phyloP scores from a whole-genome alignment of 1,140 invertebrate species.

The Sitobion miscanthi region DNA sequence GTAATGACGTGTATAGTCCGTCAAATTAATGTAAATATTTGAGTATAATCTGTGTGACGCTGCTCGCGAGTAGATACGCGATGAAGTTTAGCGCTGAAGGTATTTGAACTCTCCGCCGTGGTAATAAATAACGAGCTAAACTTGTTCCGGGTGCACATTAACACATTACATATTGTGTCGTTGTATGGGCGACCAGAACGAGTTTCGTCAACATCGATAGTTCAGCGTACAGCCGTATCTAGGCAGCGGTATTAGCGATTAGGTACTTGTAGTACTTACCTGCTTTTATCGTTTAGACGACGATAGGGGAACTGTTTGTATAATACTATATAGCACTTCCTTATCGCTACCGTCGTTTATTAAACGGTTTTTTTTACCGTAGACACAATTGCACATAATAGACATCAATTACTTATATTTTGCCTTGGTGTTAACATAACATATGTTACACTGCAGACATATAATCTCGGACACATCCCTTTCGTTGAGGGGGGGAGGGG shows the following conservation, averaged over 20 bases:
- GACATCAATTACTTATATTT: background rate
- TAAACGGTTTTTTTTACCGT: background rate
- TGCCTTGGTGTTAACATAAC: background rate
- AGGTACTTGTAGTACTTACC: too few relatives aligned
- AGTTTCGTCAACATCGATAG: background rate
- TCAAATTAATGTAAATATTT: background rate
- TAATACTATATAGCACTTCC: too few relatives aligned
- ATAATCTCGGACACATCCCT: background rate
- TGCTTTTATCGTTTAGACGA: too few relatives aligned
- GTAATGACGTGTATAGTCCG: background rate
- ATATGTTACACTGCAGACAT: background rate
- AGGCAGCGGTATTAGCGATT: too few relatives aligned
- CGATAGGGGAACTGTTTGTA: too few relatives aligned
- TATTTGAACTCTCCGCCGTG: background rate
- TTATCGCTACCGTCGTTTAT: background rate
- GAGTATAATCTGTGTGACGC: too few relatives aligned
- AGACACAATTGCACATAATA: background rate
- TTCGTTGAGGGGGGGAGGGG: background rate
- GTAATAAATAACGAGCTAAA: background rate
- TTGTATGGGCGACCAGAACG: background rate
- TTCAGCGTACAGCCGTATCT: background rate
- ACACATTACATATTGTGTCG: background rate
- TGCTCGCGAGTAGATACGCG: background rate
- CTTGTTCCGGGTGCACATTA: background rate
- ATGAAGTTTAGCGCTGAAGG: background rate